Evolutionary conservation across 2,888 invertebrate genomes (phyloP).

Genomic region (Macaria liturata): DNA sequence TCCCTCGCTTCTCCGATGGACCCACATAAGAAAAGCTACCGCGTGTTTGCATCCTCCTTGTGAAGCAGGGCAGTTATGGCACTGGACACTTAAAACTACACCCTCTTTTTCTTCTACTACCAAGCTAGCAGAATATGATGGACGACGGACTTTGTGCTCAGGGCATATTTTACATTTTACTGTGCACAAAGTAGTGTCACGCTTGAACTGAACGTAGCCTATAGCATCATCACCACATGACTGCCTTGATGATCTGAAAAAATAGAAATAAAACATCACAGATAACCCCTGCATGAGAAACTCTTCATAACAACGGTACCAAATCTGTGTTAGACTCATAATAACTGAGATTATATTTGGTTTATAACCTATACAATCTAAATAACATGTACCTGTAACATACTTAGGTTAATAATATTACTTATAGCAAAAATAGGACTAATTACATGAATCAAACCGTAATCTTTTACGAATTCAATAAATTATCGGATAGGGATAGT

Average conservation of each 20-base stretch:
- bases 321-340: no score
- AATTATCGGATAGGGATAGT: no score
- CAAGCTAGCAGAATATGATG: not conserved
- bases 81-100: not conserved
- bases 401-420: not conserved
- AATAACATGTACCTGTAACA: not conserved
- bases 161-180: not conserved
- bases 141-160: conserved; percentile 2
- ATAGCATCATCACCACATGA: not conserved
- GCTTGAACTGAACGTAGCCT: not conserved
- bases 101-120: not conserved
- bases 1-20: no score
- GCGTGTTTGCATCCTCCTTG: no score
- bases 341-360: not conserved
- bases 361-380: not conserved
- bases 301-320: no score
- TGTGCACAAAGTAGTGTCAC: not conserved
- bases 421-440: not conserved
- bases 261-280: not conserved
- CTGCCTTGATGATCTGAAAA: not conserved
- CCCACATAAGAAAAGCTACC: no score
- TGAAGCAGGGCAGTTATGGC: no score
- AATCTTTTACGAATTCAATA: no score
- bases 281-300: no score
- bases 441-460: no score